A percentile compares a stretch with the other conserved stretches of the same genome.
Conservation (phyloP, 2,888 invertebrate species). For the Uropetala carovei region DNA sequence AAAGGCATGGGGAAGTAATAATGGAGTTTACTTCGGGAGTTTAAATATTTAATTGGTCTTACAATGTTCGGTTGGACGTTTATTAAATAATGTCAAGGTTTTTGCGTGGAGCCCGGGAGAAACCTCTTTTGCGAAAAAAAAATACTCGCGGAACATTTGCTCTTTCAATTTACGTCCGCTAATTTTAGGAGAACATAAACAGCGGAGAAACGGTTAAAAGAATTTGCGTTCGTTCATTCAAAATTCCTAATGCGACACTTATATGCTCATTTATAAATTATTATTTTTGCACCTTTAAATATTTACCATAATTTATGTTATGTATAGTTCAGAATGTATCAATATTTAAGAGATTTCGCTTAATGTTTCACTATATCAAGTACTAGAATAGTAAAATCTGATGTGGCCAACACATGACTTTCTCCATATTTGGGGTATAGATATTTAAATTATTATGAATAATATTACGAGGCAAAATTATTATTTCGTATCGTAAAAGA, state of each 20-base stretch:
- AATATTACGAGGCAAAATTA: too few species aligned
- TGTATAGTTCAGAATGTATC: too few species aligned
- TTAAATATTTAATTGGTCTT: constrained; percentile 18
- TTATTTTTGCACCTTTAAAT: too few species aligned
- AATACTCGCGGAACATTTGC: neutral
- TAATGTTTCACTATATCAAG: too few species aligned
- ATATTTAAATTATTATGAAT: too few species aligned
- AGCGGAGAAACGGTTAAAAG: neutral
- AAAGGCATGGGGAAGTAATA: neutral
- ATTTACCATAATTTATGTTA: too few species aligned
- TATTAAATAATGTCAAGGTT: neutral
- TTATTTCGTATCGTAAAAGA: too few species aligned
- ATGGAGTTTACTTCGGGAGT: neutral
- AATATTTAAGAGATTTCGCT: too few species aligned
- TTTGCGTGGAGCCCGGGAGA: neutral
- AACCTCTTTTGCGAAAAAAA: neutral
- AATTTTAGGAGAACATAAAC: neutral
- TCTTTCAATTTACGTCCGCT: neutral
- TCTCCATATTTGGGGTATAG: too few species aligned
- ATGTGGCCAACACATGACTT: too few species aligned
- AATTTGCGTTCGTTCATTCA: neutral
- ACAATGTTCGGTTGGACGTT: neutral
- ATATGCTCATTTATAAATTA: too few species aligned
- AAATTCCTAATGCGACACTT: neutral
- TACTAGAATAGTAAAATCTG: too few species aligned